Evolutionary conservation across 2,888 invertebrate species (phyloP).

Genomic region (Epinotia bilunana): DNA sequence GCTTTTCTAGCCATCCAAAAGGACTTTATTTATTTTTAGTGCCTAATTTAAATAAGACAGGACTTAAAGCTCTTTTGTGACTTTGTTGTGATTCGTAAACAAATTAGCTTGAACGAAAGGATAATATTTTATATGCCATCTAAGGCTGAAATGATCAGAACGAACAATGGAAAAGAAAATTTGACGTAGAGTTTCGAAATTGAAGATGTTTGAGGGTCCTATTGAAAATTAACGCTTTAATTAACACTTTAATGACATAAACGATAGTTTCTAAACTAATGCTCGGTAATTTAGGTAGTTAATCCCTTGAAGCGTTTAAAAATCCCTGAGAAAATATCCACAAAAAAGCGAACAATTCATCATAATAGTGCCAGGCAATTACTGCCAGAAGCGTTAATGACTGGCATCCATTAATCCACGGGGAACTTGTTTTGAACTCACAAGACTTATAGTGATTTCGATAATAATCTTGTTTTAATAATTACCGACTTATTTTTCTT

Average conservation of each 20-base stretch:
- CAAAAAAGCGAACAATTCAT: slow-evolving; percentile 80
- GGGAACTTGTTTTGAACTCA: slow-evolving; percentile 76
- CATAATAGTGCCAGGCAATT: slow-evolving; percentile 81
- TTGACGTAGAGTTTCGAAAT: slow-evolving; percentile 8
- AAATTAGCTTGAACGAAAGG: slow-evolving; percentile 72
- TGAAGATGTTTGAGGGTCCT: slow-evolving; percentile 42
- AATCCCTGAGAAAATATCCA: slow-evolving; percentile 73
- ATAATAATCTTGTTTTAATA: slow-evolving; percentile 83
- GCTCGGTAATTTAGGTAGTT: slow-evolving; percentile 64
- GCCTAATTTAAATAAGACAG: slow-evolving; percentile 81
- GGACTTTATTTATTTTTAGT: slow-evolving; percentile 79
- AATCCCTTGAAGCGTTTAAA: slow-evolving; percentile 73
- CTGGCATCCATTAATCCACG: slow-evolving; percentile 77
- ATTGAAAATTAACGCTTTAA: slow-evolving; percentile 60
- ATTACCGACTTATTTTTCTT: slow-evolving; percentile 79
- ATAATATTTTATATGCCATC: slow-evolving; percentile 57
- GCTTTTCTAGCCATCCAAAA: slow-evolving; percentile 64
- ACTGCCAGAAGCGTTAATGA: slow-evolving; percentile 82
- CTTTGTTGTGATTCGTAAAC: slow-evolving; percentile 74
- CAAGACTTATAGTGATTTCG: slow-evolving; percentile 79
- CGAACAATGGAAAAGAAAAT: slow-evolving; percentile 28
- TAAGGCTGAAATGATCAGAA: slow-evolving; percentile 35
- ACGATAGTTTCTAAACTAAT: slow-evolving; percentile 54
- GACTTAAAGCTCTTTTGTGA: slow-evolving; percentile 76
- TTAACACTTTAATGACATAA: slow-evolving; percentile 64